A percentile compares a stretch with the other conserved stretches of the same genome.
phyloP scores from a whole-genome alignment of 2,888 invertebrate genomes.

The Terebella lapidaria region DNA sequence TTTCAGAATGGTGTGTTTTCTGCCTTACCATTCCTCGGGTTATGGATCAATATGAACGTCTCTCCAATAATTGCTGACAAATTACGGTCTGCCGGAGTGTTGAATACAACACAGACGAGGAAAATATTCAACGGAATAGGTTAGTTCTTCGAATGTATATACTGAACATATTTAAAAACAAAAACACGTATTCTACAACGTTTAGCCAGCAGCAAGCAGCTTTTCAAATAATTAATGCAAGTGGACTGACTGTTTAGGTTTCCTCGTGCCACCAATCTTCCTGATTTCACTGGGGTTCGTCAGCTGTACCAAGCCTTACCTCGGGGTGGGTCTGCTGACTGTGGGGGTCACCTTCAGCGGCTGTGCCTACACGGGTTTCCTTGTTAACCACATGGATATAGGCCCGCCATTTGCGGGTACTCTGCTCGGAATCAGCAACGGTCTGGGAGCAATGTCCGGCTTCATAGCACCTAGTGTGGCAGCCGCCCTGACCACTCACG shows the following conservation, averaged over 20 bases:
- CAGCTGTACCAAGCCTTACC: conserved; percentile 37
- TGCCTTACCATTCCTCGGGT: conserved; percentile 27
- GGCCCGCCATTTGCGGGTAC: conserved; percentile 51
- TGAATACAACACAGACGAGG: conserved; percentile 32
- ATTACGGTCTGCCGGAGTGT: conserved; percentile 23
- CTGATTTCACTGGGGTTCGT: conserved; percentile 45
- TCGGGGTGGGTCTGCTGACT: conserved; percentile 42
- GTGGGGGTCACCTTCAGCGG: conserved; percentile 43
- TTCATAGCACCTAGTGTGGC: conserved; percentile 48
- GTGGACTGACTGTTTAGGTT: conserved; percentile 37
- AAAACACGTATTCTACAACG: no score
- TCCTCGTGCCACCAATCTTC: conserved; percentile 40
- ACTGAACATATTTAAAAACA: no score
- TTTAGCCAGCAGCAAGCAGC: no score
- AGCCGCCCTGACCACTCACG: conserved; percentile 38
- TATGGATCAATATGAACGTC: conserved; percentile 43
- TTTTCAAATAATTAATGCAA: no score
- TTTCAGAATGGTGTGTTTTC: conserved; percentile 28
- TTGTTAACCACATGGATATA: conserved; percentile 53
- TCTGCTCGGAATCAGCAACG: conserved; percentile 50
- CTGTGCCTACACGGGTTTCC: conserved; percentile 45
- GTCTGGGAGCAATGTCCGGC: conserved; percentile 48
- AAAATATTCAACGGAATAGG: conserved; percentile 32
- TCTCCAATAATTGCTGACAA: conserved; percentile 35
- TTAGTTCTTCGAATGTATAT: no score